These are phyloP conservation scores for Aegithalos caudatus DNA, from an alignment of 2,113 vertebrate genomes.

Conservation along the genomic window DNA sequence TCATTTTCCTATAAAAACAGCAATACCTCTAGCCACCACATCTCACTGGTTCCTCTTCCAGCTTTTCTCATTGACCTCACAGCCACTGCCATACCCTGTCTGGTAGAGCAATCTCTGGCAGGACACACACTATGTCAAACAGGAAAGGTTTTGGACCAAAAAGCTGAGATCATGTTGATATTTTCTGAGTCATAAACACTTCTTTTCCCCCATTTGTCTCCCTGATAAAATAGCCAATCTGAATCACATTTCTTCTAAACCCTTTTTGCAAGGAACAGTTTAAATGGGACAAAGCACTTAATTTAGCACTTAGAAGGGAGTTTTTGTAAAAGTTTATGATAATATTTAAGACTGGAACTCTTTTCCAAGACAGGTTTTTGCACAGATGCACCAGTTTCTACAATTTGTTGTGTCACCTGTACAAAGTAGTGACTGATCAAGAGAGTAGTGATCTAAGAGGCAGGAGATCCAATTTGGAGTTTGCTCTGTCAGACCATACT, in stretches of 20 bases:
- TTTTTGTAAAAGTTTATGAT: neutral
- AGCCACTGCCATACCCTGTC: neutral
- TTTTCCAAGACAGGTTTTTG: neutral
- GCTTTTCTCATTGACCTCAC: neutral
- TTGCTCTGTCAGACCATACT: neutral
- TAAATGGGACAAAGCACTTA: neutral
- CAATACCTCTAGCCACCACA: neutral
- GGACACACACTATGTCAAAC: neutral
- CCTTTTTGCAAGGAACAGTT: neutral
- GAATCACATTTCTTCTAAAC: neutral
- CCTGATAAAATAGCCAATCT: neutral
- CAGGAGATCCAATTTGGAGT: neutral
- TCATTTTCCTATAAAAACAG: neutral
- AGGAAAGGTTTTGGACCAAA: neutral
- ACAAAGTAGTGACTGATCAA: neutral
- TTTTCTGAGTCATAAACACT: neutral
- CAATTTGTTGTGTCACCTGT: neutral
- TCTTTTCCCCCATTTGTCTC: neutral
- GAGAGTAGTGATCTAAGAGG: neutral
- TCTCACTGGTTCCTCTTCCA: neutral
- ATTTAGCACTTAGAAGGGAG: neutral
- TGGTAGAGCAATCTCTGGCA: neutral
- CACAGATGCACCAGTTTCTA: neutral
- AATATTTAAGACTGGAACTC: neutral
- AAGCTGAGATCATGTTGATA: neutral